phyloP scores from a whole-genome alignment of 2,113 vertebrate genomes.

The Athene noctua region DNA sequence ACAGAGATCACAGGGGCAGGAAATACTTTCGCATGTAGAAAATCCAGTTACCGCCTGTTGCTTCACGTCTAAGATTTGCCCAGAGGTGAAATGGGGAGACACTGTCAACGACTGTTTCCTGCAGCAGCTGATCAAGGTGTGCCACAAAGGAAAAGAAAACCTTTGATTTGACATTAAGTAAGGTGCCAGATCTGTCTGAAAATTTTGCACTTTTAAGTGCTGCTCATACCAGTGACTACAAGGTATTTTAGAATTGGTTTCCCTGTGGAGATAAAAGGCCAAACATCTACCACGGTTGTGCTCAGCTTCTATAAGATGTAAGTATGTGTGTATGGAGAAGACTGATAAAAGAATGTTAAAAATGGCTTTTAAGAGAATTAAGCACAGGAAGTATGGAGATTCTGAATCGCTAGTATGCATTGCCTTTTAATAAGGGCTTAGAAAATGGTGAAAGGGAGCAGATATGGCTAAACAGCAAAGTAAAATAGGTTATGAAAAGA shows the following conservation, averaged over 20 bases:
- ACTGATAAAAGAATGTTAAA: background rate
- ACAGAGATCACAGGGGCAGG: background rate
- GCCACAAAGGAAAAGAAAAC: background rate
- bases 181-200: background rate
- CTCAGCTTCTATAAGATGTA: background rate
- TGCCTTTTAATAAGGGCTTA: background rate
- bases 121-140: background rate
- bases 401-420: background rate
- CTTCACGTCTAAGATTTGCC: background rate
- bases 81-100: background rate
- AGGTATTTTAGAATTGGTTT: background rate
- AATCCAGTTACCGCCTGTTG: background rate
- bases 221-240: background rate
- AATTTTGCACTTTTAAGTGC: background rate
- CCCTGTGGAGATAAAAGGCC: background rate
- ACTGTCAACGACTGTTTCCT: background rate
- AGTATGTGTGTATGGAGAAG: background rate
- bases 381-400: background rate
- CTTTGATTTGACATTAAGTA: background rate
- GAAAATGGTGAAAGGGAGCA: background rate
- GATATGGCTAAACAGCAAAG: background rate
- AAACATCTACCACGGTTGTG: background rate
- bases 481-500: background rate
- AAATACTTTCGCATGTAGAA: background rate
- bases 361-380: background rate